Percentiles rank a stretch among this genome's conserved stretches.
Evolutionary conservation across 2,113 vertebrate genomes (phyloP).

Genomic region (Myotis brandtii): DNA sequence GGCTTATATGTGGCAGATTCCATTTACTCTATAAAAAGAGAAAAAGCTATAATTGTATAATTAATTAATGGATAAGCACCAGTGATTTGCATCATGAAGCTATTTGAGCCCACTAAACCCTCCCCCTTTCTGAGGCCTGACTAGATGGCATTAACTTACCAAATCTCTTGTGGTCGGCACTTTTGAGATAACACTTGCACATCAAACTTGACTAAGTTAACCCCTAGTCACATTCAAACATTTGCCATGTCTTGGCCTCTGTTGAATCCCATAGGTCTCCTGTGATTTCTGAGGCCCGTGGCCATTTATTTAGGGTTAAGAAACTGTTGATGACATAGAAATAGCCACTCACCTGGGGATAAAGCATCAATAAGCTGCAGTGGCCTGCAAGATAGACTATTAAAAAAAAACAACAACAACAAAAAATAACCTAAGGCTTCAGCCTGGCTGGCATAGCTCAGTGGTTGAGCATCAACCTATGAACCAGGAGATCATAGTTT

Average conservation of each 20-base stretch:
- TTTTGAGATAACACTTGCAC: not conserved
- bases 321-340: slow-evolving; percentile 10
- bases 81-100: not conserved
- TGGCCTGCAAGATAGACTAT: not conserved
- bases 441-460: no score
- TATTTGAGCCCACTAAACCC: not conserved
- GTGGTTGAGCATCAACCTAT: no score
- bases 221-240: not conserved
- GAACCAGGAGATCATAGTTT: no score
- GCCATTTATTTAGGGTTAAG: not conserved
- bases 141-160: not conserved
- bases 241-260: not conserved
- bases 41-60: not conserved
- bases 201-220: not conserved
- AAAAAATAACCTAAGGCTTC: not conserved
- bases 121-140: not conserved
- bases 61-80: not conserved
- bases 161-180: not conserved
- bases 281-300: not conserved
- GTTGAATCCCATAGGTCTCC: not conserved
- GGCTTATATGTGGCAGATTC: not conserved
- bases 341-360: not conserved
- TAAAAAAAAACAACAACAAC: not conserved
- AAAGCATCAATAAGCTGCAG: not conserved
- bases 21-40: not conserved